These are phyloP conservation scores for Drosophila antonietae DNA, from an alignment of 2,888 invertebrate species.

Conservation along the genomic window DNA sequence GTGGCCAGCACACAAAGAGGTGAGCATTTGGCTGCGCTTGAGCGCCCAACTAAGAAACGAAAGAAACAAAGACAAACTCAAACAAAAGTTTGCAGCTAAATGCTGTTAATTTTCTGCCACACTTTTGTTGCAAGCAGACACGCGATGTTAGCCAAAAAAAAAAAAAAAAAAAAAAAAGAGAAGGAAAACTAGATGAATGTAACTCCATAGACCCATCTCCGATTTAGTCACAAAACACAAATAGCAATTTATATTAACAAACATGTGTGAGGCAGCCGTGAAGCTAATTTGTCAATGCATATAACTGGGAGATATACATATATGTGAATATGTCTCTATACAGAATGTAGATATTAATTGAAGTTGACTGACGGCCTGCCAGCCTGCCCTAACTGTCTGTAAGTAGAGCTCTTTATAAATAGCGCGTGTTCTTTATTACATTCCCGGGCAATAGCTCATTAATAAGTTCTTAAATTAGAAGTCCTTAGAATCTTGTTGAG, in stretches of 20 bases:
- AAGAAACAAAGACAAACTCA: slow-evolving; percentile 1
- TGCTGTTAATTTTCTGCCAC: slow-evolving; percentile 46
- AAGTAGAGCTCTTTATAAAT: slow-evolving; percentile 27
- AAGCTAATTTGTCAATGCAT: slow-evolving; percentile 45
- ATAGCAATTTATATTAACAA: slow-evolving; percentile 24
- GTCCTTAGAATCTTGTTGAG: background rate
- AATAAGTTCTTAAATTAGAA: slow-evolving; percentile 13
- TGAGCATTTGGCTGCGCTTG: slow-evolving; percentile 45
- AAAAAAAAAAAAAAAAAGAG: background rate
- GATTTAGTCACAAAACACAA: slow-evolving; percentile 12
- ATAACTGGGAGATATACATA: background rate
- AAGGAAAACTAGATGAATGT: slow-evolving; percentile 14
- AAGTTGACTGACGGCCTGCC: background rate
- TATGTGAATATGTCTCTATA: background rate
- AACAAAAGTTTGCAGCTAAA: slow-evolving; percentile 35
- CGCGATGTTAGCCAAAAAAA: slow-evolving; percentile 36
- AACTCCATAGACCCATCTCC: slow-evolving; percentile 15
- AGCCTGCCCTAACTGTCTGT: background rate
- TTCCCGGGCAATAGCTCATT: slow-evolving; percentile 25
- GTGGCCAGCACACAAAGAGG: slow-evolving; percentile 60
- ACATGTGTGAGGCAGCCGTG: slow-evolving; percentile 27
- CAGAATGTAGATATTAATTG: slow-evolving; percentile 5
- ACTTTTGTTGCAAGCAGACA: slow-evolving; percentile 25
- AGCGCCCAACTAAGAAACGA: slow-evolving; percentile 1
- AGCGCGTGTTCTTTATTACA: slow-evolving; percentile 13